Evolutionary conservation across 2,888 invertebrate genomes (phyloP).

Genomic region (Thera obeliscata): DNA sequence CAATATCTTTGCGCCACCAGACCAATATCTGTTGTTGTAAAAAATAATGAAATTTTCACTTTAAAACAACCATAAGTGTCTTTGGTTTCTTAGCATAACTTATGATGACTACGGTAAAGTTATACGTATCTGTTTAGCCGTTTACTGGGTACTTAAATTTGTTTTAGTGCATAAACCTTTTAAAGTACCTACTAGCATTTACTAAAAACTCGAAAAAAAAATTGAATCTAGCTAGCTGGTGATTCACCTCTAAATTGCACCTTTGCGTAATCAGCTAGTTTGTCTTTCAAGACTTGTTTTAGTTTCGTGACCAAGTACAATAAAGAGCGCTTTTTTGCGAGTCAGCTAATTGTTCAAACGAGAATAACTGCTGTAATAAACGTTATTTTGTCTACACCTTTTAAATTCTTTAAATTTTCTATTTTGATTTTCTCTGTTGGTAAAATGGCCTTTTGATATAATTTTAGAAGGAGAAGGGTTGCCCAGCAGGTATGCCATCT

Average conservation of each 20-base stretch:
- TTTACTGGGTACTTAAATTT: no score
- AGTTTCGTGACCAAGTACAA: conserved; percentile 25
- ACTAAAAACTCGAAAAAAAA: background rate
- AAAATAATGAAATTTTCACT: conserved; percentile 63
- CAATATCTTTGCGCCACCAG: conserved; percentile 74
- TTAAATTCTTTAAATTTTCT: background rate
- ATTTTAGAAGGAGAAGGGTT: no score
- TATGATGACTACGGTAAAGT: no score
- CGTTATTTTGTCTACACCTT: background rate
- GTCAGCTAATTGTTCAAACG: conserved; percentile 25
- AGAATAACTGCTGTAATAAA: conserved; percentile 16
- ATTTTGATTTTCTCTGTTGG: background rate
- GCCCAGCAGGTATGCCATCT: no score
- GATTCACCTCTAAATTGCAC: background rate
- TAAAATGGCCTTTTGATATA: background rate
- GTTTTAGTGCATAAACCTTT: no score
- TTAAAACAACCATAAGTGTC: conserved; percentile 15
- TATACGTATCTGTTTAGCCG: no score
- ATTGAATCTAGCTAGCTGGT: background rate
- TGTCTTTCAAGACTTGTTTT: conserved; percentile 20
- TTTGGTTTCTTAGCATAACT: conserved; percentile 31
- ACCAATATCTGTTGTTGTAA: conserved; percentile 72
- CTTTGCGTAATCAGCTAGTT: background rate
- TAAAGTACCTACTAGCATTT: background rate
- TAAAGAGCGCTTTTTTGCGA: conserved; percentile 22